Conservation (phyloP, 2,888 invertebrate species). For the Capitulum mitella region DNA sequence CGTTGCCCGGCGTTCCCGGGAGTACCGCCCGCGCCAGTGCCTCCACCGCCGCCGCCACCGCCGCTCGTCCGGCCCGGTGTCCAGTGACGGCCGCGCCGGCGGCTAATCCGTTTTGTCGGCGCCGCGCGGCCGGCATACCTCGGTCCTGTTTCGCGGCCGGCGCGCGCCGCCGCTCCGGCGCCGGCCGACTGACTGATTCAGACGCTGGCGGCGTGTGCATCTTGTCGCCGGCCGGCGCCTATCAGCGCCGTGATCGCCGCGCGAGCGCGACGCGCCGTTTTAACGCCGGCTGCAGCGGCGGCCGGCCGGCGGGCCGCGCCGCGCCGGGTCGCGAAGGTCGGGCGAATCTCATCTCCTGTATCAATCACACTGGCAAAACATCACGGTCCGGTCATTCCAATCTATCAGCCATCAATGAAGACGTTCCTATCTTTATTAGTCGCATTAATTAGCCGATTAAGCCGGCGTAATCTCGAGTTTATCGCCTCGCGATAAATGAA, state of each 20-base stretch:
- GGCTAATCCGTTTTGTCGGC: not conserved
- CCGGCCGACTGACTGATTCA: not conserved
- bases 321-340: constrained; percentile 7
- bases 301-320: constrained; percentile 4
- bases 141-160: not conserved
- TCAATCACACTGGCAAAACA: constrained; percentile 15
- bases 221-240: not conserved
- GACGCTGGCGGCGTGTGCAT: not conserved
- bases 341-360: not conserved
- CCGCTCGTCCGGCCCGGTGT: too few relatives aligned
- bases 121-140: not conserved
- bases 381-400: not conserved
- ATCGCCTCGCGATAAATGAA: constrained; percentile 3
- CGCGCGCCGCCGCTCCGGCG: not conserved
- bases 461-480: constrained; percentile 4
- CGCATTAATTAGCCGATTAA: constrained; percentile 21
- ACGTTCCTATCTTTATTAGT: constrained; percentile 8
- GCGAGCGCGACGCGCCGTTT: not conserved
- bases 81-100: not conserved
- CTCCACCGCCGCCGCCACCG: too few relatives aligned
- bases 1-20: too few relatives aligned
- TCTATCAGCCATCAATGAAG: constrained; percentile 17
- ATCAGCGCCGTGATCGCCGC: not conserved
- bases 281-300: not conserved
- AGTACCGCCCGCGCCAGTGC: too few relatives aligned